Base-by-base conservation (phyloP, 2,797 vertebrate species). In the Xyrichtys novacula region DNA sequence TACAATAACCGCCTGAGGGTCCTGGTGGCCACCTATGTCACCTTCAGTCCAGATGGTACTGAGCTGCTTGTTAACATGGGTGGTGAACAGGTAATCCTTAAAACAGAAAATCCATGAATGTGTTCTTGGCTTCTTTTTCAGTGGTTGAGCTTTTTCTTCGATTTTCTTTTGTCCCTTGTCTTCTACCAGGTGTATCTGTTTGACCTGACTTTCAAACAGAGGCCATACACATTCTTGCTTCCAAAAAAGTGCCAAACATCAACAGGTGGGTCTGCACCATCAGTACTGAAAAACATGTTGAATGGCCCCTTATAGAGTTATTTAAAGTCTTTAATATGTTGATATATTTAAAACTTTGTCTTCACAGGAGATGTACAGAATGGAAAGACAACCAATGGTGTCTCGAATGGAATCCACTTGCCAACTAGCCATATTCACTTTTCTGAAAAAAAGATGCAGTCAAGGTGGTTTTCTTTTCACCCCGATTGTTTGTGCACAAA, bases 41-140 rank as follows among this genome's bases (percentile, higher is more conserved):
- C 98, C 55, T 99, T 99, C 92, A 99, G 98, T 84, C 98, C 98
- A 1, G 98, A 97, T 19, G 98, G 98, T 73, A 99, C 97, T 0
- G 98, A 99, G 92, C 94, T 99, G 49, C 90, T 99, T 3, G 98
- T 99, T 63, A 99, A 99, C 91, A 99, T 99, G 97, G 98, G 98
- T 26, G 98, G 98, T 25, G 98, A 99, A 81, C 98, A 99, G 96
- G 98, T 99, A 88, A 65, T 3, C 15, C 14, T 5, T 38, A 16
- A 6, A 58, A 76, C 11, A 26, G 38, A 2, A 53, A 6, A 25
- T 11, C 16, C 11, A 15, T 42, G 0, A 7, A 8, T 40, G 22
- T 43, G 3, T 53, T 19, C 39, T 60, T n/a, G n/a, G n/a, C n/a
- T n/a, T 40, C 5, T 40, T 4, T 40, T 6, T 64, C 0, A n/a